Evolutionary conservation across 2,888 invertebrate genomes (phyloP).

Genomic region (Lacanobia wlatinum): DNA sequence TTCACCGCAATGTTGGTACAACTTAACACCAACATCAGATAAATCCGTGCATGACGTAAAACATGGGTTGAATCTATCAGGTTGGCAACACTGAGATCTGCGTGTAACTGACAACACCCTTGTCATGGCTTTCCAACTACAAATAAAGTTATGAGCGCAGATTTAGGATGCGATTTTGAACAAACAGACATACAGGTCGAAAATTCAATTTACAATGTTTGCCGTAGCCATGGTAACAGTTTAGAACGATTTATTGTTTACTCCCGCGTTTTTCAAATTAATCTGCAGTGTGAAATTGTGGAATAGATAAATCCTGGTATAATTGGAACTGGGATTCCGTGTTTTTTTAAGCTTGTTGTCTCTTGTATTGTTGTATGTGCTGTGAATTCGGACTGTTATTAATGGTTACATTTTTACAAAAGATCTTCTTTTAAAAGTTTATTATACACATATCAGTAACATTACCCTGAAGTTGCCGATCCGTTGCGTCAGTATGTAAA

Average conservation of each 20-base stretch:
- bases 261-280: slow-evolving; percentile 50
- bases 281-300: slow-evolving; percentile 52
- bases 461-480: too few species aligned
- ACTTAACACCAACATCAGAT: slow-evolving; percentile 24
- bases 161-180: slow-evolving; percentile 55
- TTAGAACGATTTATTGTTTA: slow-evolving; percentile 49
- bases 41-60: slow-evolving; percentile 29
- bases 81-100: slow-evolving; percentile 50
- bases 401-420: not conserved
- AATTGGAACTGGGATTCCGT: slow-evolving; percentile 38
- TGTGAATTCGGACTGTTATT: not conserved
- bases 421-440: too few species aligned
- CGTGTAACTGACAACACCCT: slow-evolving; percentile 75
- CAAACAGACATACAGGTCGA: slow-evolving; percentile 53
- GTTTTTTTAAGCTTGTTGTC: not conserved
- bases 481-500: too few species aligned
- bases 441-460: too few species aligned
- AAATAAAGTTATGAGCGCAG: slow-evolving; percentile 68
- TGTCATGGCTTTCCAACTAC: slow-evolving; percentile 69
- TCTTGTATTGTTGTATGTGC: not conserved
- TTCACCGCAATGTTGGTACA: slow-evolving; percentile 12
- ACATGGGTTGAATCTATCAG: slow-evolving; percentile 41
- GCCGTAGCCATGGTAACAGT: slow-evolving; percentile 44
- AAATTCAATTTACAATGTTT: slow-evolving; percentile 63
- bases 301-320: slow-evolving; percentile 44